These are phyloP conservation scores for Clinocottus analis DNA, from an alignment of 2,113 vertebrate genomes.

Conservation along the genomic window DNA sequence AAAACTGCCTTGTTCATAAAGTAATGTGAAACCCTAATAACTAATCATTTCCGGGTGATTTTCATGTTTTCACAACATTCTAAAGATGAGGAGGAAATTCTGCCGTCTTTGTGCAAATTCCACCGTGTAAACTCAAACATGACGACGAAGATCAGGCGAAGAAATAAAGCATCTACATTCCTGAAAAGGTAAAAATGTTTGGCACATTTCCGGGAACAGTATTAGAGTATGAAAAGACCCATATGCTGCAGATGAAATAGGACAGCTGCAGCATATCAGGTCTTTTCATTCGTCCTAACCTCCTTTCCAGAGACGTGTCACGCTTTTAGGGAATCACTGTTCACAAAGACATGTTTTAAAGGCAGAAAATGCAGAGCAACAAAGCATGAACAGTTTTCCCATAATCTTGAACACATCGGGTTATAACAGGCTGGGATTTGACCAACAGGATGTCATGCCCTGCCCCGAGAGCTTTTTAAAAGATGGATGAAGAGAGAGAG, in stretches of 20 bases:
- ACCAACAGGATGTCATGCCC: conserved; percentile 2
- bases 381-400: background rate
- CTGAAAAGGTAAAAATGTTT: conserved; percentile 22
- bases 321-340: background rate
- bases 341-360: conserved; percentile 13
- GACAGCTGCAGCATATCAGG: conserved; percentile 33
- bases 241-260: conserved; percentile 3
- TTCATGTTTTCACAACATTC: background rate
- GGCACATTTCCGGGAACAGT: background rate
- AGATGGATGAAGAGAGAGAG: background rate
- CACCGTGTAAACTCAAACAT: background rate
- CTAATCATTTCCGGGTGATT: background rate
- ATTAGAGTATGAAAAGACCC: background rate
- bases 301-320: conserved; percentile 1
- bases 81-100: background rate
- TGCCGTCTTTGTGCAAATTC: background rate
- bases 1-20: conserved; percentile 9
- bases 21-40: conserved; percentile 2
- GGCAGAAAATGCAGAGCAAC: conserved; percentile 4
- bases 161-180: background rate
- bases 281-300: background rate
- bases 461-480: conserved; percentile 17
- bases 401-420: background rate
- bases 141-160: background rate
- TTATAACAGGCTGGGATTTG: background rate